Evolutionary conservation across 64 coral and sea anemone species (phyloP).

Genomic region (Montipora efflorescens): DNA sequence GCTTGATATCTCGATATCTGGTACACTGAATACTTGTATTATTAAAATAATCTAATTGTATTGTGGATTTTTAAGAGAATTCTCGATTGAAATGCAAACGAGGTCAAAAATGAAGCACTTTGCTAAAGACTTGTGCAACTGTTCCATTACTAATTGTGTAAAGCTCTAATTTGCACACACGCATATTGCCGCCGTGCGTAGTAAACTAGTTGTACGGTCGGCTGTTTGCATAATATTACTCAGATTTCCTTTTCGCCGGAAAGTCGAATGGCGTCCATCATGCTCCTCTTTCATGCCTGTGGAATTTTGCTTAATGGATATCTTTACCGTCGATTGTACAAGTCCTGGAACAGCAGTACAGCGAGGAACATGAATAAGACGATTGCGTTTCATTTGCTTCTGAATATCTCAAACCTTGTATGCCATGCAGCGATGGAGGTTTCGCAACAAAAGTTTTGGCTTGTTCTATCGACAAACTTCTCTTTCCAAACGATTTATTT

Average conservation of each 20-base stretch:
- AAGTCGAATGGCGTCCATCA: background rate
- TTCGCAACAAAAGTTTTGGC: background rate
- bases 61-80: too few relatives aligned
- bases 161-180: too few relatives aligned
- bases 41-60: too few relatives aligned
- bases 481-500: conserved; percentile 10
- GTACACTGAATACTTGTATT: too few relatives aligned
- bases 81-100: too few relatives aligned
- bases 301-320: background rate
- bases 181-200: too few relatives aligned
- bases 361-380: background rate
- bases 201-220: too few relatives aligned
- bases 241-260: background rate
- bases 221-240: background rate
- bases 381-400: background rate
- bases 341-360: background rate
- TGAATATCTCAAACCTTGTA: conserved; percentile 10
- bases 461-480: background rate
- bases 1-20: too few relatives aligned
- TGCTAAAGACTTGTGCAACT: too few relatives aligned
- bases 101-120: too few relatives aligned
- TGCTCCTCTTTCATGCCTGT: background rate
- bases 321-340: background rate
- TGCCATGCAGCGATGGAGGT: background rate
- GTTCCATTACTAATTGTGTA: too few relatives aligned